These are phyloP conservation scores for Rhogogaster chlorosoma DNA, from an alignment of 2,888 invertebrate genomes.

Conservation along the genomic window DNA sequence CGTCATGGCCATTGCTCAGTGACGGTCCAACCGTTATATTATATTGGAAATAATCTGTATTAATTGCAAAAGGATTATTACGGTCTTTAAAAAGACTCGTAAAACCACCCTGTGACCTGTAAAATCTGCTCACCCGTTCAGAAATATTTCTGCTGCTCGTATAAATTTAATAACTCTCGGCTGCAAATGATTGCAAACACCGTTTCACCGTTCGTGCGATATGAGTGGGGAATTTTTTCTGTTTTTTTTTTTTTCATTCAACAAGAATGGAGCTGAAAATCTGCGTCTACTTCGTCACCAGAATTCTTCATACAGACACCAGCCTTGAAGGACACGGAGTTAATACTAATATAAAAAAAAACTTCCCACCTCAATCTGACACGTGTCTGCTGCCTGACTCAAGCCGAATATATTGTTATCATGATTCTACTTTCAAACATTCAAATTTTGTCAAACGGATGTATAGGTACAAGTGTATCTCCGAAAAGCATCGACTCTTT, in stretches of 20 bases:
- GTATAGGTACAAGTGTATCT: background rate
- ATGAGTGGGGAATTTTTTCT: background rate
- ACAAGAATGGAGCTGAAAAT: background rate
- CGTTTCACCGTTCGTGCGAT: background rate
- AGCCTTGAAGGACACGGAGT: background rate
- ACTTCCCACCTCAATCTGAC: background rate
- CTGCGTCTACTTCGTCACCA: background rate
- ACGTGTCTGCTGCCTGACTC: background rate
- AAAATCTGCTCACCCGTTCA: background rate
- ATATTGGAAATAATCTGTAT: background rate
- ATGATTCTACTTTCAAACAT: background rate
- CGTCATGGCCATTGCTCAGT: background rate
- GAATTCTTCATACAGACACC: background rate
- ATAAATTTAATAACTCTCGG: conserved; percentile 11
- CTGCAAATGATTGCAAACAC: background rate
- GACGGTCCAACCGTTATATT: background rate
- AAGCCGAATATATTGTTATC: background rate
- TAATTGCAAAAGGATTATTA: background rate
- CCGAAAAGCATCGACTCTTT: background rate
- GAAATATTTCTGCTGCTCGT: background rate
- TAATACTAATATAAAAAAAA: background rate
- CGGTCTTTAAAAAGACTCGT: background rate
- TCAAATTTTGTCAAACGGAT: background rate
- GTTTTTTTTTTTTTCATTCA: background rate
- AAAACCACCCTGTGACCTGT: background rate